A percentile compares a stretch with the other conserved stretches of the same genome.
Evolutionary conservation across 2,888 invertebrate species (phyloP).

Genomic region (Ophioninae sp.): DNA sequence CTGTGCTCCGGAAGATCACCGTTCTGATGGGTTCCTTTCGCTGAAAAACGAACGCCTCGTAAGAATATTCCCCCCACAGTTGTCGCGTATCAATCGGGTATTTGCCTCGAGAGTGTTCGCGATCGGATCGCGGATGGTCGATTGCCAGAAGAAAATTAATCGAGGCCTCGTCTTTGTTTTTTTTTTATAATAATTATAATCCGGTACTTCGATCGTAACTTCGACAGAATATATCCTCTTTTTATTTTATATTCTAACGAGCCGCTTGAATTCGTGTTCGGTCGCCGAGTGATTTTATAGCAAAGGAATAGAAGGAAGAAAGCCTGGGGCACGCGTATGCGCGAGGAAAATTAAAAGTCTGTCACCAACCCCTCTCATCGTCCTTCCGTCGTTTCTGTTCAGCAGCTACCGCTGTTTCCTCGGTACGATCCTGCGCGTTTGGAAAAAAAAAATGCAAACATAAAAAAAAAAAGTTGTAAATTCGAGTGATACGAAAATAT

Average conservation of each 20-base stretch:
- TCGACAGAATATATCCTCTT: slow-evolving; percentile 46
- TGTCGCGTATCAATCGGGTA: slow-evolving; percentile 48
- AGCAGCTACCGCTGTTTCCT: slow-evolving; percentile 84
- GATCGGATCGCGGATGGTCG: slow-evolving; percentile 27
- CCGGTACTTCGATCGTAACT: slow-evolving; percentile 27
- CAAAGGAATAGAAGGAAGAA: slow-evolving; percentile 43
- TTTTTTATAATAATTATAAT: slow-evolving; percentile 41
- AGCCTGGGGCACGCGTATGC: slow-evolving; percentile 34
- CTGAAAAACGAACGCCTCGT: slow-evolving; percentile 76
- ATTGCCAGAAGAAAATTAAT: slow-evolving; percentile 31
- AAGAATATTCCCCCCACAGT: slow-evolving; percentile 47
- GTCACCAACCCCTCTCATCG: slow-evolving; percentile 87
- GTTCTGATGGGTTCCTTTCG: slow-evolving; percentile 87
- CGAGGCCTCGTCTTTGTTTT: slow-evolving; percentile 1
- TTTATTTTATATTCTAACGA: slow-evolving; percentile 44
- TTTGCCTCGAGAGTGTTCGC: slow-evolving; percentile 41
- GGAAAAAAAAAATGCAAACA: slow-evolving; percentile 36
- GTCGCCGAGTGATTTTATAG: slow-evolving; percentile 29
- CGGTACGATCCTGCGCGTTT: slow-evolving; percentile 86
- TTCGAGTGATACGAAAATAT: background rate
- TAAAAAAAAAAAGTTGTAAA: slow-evolving; percentile 38
- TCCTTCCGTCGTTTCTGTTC: slow-evolving; percentile 92
- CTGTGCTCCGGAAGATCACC: slow-evolving; percentile 87
- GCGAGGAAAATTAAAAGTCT: slow-evolving; percentile 50
- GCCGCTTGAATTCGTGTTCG: slow-evolving; percentile 38